A percentile compares a stretch with the other conserved stretches of the same genome.
phyloP scores from a whole-genome alignment of 2,113 vertebrate species.

The Seriola quinqueradiata region DNA sequence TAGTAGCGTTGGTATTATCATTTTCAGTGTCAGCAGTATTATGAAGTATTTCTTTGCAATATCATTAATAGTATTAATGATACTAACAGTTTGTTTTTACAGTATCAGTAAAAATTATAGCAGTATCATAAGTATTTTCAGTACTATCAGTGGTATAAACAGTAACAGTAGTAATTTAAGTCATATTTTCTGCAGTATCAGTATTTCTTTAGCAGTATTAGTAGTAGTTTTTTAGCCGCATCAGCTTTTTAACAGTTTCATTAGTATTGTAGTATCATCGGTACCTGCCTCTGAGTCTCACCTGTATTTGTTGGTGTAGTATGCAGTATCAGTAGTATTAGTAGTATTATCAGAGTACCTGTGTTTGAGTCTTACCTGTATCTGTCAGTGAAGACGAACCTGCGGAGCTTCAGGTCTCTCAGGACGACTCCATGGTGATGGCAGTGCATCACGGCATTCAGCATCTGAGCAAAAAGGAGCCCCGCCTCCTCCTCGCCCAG shows the following conservation, averaged over 20 bases:
- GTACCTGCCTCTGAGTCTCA: too few species aligned
- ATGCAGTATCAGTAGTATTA: not conserved
- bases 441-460: constrained; percentile 82
- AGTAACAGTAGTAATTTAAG: too few species aligned
- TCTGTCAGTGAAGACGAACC: constrained; percentile 87
- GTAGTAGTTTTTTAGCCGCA: too few species aligned
- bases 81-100: too few species aligned
- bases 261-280: not conserved
- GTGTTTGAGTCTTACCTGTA: constrained; percentile 81
- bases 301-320: not conserved
- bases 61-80: too few species aligned
- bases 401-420: constrained; percentile 89
- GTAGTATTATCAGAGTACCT: not conserved
- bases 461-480: constrained; percentile 88
- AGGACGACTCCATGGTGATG: constrained; percentile 86
- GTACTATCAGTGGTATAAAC: too few species aligned
- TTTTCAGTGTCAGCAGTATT: not conserved
- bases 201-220: too few species aligned
- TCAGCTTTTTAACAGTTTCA: not conserved
- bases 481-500: constrained; percentile 84
- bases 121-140: not conserved
- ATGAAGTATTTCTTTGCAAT: not conserved
- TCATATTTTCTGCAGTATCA: too few species aligned
- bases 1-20: not conserved
- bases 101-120: not conserved